phyloP scores from a whole-genome alignment of 2,797 vertebrate species.

The Cryptoblepharus egeriae region DNA sequence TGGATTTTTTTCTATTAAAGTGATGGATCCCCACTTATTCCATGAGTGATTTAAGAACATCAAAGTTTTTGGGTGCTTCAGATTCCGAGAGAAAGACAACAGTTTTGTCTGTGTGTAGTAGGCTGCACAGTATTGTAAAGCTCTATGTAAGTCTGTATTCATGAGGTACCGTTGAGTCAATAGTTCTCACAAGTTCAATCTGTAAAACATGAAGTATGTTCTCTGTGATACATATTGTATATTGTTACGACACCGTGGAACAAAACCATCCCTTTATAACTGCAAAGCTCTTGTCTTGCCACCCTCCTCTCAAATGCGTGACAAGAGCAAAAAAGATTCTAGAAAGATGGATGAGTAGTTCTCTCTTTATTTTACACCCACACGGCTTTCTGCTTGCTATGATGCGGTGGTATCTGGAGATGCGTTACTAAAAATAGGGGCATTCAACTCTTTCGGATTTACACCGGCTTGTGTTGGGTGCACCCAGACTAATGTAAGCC shows the following conservation, averaged over 20 bases:
- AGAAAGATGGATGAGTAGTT: constrained; percentile 24
- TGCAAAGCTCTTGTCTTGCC: constrained; percentile 30
- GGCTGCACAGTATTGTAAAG: not conserved
- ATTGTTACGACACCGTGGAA: constrained; percentile 45
- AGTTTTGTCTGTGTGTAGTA: not conserved
- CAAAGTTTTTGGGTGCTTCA: not conserved
- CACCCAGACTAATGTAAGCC: not conserved
- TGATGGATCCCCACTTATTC: too few relatives aligned
- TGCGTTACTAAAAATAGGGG: constrained; percentile 5
- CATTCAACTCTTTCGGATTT: constrained; percentile 5
- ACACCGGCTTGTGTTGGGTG: not conserved
- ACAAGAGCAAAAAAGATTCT: not conserved
- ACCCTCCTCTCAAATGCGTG: constrained; percentile 21
- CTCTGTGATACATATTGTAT: not conserved
- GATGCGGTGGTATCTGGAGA: constrained; percentile 6
- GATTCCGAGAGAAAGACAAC: not conserved
- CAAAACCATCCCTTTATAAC: constrained; percentile 36
- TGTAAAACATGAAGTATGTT: not conserved
- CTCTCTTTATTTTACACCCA: constrained; percentile 36
- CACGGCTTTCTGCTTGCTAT: not conserved
- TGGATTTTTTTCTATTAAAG: too few relatives aligned
- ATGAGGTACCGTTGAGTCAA: constrained; percentile 24
- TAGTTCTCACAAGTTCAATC: constrained; percentile 40
- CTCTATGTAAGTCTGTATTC: constrained; percentile 14
- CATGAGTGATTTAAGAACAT: not conserved